Conservation (phyloP, 2,888 invertebrate species). For the Macaria notata region DNA sequence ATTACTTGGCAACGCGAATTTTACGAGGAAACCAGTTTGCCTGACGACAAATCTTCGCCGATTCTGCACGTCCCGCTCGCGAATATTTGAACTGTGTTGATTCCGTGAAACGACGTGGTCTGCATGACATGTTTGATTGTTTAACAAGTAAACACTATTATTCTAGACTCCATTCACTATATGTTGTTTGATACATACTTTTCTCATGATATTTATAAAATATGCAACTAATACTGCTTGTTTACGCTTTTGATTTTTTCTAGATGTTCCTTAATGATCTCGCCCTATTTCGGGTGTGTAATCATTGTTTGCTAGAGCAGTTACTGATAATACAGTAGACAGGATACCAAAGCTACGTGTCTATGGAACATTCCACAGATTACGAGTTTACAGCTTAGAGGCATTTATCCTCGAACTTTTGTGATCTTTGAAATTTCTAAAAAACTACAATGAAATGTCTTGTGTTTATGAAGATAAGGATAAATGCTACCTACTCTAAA, state of each 20-base stretch:
- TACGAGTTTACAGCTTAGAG: conserved; percentile 54
- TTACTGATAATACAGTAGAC: conserved; percentile 51
- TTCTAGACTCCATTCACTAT: neutral
- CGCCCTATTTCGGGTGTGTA: conserved; percentile 34
- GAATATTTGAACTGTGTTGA: conserved; percentile 18
- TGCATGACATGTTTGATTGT: conserved; percentile 11
- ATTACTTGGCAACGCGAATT: conserved; percentile 78
- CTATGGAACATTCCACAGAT: conserved; percentile 58
- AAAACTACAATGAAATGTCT: too few relatives aligned
- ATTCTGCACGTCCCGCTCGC: conserved; percentile 27
- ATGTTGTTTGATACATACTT: neutral
- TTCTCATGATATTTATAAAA: neutral
- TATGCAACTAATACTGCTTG: neutral
- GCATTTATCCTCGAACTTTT: conserved; percentile 45
- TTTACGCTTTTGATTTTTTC: too few relatives aligned
- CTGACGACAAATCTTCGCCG: conserved; percentile 59
- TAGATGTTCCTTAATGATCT: conserved; percentile 21
- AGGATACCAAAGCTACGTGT: conserved; percentile 36
- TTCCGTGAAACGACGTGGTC: conserved; percentile 10
- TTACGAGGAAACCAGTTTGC: conserved; percentile 77
- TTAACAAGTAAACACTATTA: conserved; percentile 15
- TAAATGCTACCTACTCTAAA: too few relatives aligned
- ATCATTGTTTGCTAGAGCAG: conserved; percentile 51
- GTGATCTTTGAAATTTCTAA: conserved; percentile 8
- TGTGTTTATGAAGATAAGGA: too few relatives aligned